Conservation (phyloP, 2,888 invertebrate species). For the Andrena fulva region DNA sequence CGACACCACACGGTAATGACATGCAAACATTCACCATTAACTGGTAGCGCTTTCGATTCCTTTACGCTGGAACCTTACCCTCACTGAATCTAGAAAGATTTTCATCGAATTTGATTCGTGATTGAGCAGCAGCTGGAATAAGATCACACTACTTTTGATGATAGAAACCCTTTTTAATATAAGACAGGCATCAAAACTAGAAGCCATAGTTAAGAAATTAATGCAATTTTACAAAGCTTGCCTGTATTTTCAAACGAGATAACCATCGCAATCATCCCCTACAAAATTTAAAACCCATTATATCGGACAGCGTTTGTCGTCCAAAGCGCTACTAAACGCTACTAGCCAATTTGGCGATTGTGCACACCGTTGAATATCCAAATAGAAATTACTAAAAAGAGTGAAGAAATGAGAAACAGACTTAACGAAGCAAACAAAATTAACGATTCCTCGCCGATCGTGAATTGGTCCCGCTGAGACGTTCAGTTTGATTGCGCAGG, state of each 20-base stretch:
- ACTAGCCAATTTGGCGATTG: background rate
- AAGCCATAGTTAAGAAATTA: too few relatives aligned
- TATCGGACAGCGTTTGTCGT: background rate
- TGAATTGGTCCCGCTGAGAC: conserved; percentile 63
- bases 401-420: background rate
- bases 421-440: conserved; percentile 43
- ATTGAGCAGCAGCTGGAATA: too few relatives aligned
- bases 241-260: background rate
- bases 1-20: conserved; percentile 82
- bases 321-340: conserved; percentile 35
- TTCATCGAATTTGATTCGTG: background rate
- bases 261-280: background rate
- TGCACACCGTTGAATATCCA: conserved; percentile 10
- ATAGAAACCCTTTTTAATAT: too few relatives aligned
- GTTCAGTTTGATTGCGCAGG: conserved; percentile 81
- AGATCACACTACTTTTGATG: too few relatives aligned
- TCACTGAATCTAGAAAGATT: background rate
- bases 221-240: too few relatives aligned
- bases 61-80: background rate
- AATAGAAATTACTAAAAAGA: background rate
- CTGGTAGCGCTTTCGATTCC: conserved; percentile 50
- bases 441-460: conserved; percentile 53
- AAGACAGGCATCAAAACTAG: too few relatives aligned
- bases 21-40: conserved; percentile 67
- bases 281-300: background rate